These are phyloP conservation scores for Caenorhabditis sulstoni DNA, from an alignment of 2,888 invertebrate species.

Conservation along the genomic window DNA sequence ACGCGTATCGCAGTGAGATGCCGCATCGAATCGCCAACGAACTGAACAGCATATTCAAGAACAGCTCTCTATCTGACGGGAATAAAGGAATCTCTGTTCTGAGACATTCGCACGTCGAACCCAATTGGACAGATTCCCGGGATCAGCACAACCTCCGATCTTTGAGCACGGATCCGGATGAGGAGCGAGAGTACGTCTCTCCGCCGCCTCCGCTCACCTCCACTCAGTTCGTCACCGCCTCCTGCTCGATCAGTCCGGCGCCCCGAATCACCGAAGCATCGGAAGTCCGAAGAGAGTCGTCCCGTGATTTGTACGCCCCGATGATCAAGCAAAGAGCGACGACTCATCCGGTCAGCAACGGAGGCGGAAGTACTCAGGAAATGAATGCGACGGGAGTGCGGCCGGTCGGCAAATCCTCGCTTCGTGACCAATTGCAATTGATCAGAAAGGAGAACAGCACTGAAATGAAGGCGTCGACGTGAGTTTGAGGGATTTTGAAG, in stretches of 20 bases:
- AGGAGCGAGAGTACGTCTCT: constrained; percentile 58
- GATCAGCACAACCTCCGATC: constrained; percentile 40
- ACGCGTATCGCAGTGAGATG: constrained; percentile 57
- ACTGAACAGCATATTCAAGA: constrained; percentile 63
- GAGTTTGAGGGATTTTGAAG: constrained; percentile 1
- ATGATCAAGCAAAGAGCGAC: constrained; percentile 58
- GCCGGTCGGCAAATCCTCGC: constrained; percentile 50
- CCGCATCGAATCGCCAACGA: constrained; percentile 64
- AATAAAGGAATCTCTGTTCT: constrained; percentile 38
- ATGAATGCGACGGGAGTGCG: constrained; percentile 46
- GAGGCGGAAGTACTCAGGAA: constrained; percentile 33
- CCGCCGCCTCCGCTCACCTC: constrained; percentile 52
- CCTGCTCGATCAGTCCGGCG: constrained; percentile 42
- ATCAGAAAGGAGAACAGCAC: constrained; percentile 51
- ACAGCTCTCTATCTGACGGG: constrained; percentile 39
- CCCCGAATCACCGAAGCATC: constrained; percentile 4
- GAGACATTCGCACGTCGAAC: constrained; percentile 45
- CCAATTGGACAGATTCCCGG: constrained; percentile 20
- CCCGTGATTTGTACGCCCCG: constrained; percentile 48
- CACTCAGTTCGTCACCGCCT: constrained; percentile 47
- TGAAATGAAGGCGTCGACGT: constrained; percentile 47
- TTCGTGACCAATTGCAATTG: constrained; percentile 58
- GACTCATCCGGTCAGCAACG: constrained; percentile 36
- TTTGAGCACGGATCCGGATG: constrained; percentile 43
- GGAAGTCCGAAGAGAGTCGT: constrained; percentile 19